Evolutionary conservation across 2,113 vertebrate species (phyloP), one percentile per base, ranked within the genome.

Genomic region (Ardeotis arabs): DNA sequence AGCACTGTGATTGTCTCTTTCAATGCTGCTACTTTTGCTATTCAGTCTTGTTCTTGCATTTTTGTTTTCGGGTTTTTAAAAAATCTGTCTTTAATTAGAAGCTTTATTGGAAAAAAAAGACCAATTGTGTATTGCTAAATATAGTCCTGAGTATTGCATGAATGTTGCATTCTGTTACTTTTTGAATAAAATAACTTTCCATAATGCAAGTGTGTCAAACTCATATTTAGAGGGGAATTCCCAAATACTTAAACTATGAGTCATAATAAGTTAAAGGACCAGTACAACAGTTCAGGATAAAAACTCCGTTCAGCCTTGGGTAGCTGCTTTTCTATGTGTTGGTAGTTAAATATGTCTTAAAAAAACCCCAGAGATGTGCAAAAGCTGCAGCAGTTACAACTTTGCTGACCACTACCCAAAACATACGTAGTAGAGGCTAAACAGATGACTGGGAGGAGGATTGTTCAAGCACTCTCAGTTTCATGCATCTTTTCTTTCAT

Each of bases 161-260:
- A 90, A 78, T 91, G 74, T 90, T 95, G 81, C 70, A 64, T 95
- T 91, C 80, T 94, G 67, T 90, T 92, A 92, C 88, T 87, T 94
- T 93, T 74, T 72, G 84, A 95, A 97, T 97, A 96, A 96, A 96
- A 89, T 92, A 90, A 95, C 90, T 95, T 97, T 96, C 94, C 84
- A 79, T 97, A 95, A 88, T 95, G 88, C 74, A 84, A 96, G 81
- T 79, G 66, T 97, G 83, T 97, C 83, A 96, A 90, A 90, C 50
- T 84, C 49, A 25, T 87, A 86, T 91, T 95, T 95, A 91, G 91
- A 97, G 94, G 96, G 96, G 97, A 95, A 96, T 97, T 97, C 96
- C 95, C 93, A 93, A 95, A 92, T 91, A 95, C 94, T 89, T 96
- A 37, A 97, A 72, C 39, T 88, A 92, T 96, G 96, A 97, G 85